Base-by-base conservation (phyloP, 2,888 invertebrate species). In the Serripes groenlandicus region DNA sequence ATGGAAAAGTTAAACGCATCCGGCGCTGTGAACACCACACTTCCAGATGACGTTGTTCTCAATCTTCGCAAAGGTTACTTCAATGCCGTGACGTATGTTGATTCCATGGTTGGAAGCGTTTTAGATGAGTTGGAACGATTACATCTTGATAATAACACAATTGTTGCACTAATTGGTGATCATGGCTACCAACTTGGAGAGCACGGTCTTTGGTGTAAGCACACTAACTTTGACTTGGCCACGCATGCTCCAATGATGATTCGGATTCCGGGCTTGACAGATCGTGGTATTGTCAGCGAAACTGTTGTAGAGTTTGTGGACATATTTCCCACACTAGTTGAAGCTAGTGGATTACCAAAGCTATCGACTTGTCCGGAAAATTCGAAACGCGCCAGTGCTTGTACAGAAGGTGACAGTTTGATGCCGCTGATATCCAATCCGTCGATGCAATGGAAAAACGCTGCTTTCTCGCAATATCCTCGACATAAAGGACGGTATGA, bases 221-320 rank as follows among this genome's bases (percentile, higher is more conserved):
- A 88, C 49, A 91, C 90, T 9, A 90, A 90, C 75, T 91, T 91
- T 58, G 90, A 91, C 64, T 54, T 90, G 1, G 85, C 89, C 11
- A 89, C 89, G 1, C 90, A 89, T 56, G 90, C 88, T 11, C 91
- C 91, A 5, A 85, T 90, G 84, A 89, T 91, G 87, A 70, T 91
- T 11, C 78, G 73, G 15, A 72, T 89, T 30, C 87, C 83, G 1
- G 86, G 86, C 2, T n/a, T 76, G 15, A 87, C 88, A 1, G 85
- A 86, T 49, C n/a, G 30, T 7, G 84, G 87, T 11, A 58, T 87
- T 9, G 66, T 66, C 5, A 87, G 82, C 1, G 69, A 80, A 2
- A 75, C 77, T 32, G 58, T 90, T 2, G 81, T 81, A 7, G 90
- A 91, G 60, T 83, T 86, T 21, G 87, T 91, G 9, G 91, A 90